These are phyloP conservation scores for Stenichneumon culpator DNA, from an alignment of 2,888 invertebrate species.

Conservation along the genomic window DNA sequence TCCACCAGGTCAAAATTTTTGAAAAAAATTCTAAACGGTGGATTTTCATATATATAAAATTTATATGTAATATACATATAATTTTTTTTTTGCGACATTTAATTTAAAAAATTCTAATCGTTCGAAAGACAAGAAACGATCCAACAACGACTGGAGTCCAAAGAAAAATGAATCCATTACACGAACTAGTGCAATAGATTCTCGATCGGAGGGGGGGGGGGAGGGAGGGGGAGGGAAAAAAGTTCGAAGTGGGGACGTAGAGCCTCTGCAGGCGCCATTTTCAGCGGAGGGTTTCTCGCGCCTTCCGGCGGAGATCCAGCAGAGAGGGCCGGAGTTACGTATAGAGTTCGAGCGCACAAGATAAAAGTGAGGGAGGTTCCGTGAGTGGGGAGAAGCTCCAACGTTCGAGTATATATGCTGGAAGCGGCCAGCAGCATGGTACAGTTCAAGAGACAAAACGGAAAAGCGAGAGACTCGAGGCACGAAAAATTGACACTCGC, in stretches of 20 bases:
- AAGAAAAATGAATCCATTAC: slow-evolving; percentile 6
- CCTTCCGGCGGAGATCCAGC: slow-evolving; percentile 52
- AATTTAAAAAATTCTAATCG: neutral
- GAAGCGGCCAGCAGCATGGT: slow-evolving; percentile 80
- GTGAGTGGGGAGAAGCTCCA: slow-evolving; percentile 73
- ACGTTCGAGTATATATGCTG: slow-evolving; percentile 82
- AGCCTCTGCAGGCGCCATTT: slow-evolving; percentile 33
- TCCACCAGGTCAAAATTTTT: neutral
- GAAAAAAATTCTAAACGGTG: too few species aligned
- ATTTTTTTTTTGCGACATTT: neutral
- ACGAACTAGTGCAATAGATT: slow-evolving; percentile 21
- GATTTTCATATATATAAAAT: too few species aligned
- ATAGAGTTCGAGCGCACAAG: slow-evolving; percentile 70
- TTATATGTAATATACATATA: neutral
- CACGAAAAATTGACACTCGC: neutral
- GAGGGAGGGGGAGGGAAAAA: neutral
- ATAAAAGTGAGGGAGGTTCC: slow-evolving; percentile 81
- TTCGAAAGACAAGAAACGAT: neutral
- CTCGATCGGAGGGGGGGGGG: neutral
- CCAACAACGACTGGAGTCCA: neutral
- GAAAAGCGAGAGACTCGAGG: slow-evolving; percentile 72
- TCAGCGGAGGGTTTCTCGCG: slow-evolving; percentile 57
- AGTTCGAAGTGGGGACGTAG: neutral
- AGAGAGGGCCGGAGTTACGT: slow-evolving; percentile 54
- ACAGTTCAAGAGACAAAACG: slow-evolving; percentile 83